phyloP scores from a whole-genome alignment of 2,113 vertebrate genomes.

The Dendropsophus ebraccatus region DNA sequence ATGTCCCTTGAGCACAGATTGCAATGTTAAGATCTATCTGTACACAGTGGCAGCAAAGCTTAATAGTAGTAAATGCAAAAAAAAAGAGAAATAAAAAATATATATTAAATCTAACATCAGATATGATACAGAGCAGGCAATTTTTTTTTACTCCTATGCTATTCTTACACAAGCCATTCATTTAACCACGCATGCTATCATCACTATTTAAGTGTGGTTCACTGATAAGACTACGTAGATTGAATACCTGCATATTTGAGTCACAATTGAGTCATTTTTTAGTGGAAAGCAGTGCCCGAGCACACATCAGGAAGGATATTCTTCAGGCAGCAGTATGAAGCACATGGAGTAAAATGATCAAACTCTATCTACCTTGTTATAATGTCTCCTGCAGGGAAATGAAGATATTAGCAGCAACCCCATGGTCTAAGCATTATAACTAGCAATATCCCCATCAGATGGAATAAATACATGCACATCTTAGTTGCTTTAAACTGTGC shows the following conservation, averaged over 20 bases:
- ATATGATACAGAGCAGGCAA: not conserved
- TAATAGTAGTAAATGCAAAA: not conserved
- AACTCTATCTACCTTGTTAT: conserved; percentile 34
- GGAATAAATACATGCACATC: not conserved
- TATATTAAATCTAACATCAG: not conserved
- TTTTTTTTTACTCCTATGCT: not conserved
- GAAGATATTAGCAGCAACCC: conserved; percentile 27
- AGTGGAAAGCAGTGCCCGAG: not conserved
- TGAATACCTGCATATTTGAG: not conserved
- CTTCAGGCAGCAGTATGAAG: not conserved
- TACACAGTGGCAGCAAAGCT: not conserved
- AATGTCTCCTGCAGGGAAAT: conserved; percentile 38
- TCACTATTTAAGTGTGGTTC: not conserved
- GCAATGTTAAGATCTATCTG: conserved; percentile 37
- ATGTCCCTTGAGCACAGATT: conserved; percentile 40
- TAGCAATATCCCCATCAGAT: conserved; percentile 18
- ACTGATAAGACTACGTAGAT: not conserved
- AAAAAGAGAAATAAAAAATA: not conserved
- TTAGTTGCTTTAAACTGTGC: not conserved
- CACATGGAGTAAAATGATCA: conserved; percentile 15
- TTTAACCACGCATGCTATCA: not conserved
- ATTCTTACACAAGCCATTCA: not conserved
- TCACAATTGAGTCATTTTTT: not conserved
- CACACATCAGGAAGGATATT: not conserved
- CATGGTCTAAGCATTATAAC: not conserved